Evolutionary conservation across 2,888 invertebrate species (phyloP), one percentile per base, ranked within the genome.

Genomic region (Cheilosia vulpina): DNA sequence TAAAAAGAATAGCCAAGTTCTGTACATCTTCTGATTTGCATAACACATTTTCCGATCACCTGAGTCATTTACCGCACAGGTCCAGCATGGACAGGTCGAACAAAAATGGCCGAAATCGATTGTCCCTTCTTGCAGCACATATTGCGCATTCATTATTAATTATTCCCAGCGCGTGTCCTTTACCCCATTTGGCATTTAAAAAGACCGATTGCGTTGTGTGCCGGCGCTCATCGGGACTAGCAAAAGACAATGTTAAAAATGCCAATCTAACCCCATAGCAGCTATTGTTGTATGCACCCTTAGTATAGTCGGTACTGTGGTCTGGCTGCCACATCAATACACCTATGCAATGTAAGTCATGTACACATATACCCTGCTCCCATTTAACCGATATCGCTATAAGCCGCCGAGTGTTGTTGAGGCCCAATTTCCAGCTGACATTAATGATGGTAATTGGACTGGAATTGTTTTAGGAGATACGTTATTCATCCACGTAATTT

Each of bases 361-460:
- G 43, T 62, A n/a, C n/a, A n/a, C n/a, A n/a, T n/a, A n/a, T n/a
- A 21, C 13, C 75, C 38, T 45, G 57, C 19, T 31, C 65, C 38
- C 55, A 65, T 65, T 63, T 65, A 17, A 45, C 62, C 53, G 19
- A 57, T 63, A 77, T 72, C 62, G 50, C 41, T 53, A 68, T 68
- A 52, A 79, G 52, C 55, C 65, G 57, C 63, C 57, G 57, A 53
- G 75, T 68, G 76, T 47, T 69, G 77, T 62, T 77, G 55, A 66
- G 55, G 71, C 72, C 62, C 77, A 83, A 66, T 68, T 73, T 57
- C 57, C 69, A 75, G 73, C 68, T 83, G 78, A 73, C 84, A 77
- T 79, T 84, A 84, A 84, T 79, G 84, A 79, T 71, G 73, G 73
- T 79, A 84, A 84, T 84, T 84, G 84, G 63, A 79, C 79, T 79